phyloP scores from a whole-genome alignment of 2,888 invertebrate species.

The Drepanosiphum platanoidis region DNA sequence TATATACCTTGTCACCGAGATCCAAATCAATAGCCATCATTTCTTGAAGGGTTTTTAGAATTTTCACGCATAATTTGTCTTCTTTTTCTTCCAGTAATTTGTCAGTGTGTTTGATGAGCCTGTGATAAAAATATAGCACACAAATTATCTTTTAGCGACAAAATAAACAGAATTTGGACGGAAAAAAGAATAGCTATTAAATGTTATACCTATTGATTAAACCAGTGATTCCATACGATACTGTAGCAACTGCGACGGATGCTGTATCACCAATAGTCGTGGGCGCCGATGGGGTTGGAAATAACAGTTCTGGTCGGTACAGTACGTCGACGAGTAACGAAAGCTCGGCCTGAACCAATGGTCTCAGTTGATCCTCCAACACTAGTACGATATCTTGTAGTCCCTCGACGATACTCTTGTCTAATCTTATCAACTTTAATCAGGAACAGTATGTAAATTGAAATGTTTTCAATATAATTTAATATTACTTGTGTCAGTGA shows the following conservation, averaged over 20 bases:
- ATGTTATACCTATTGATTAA: conserved; percentile 78
- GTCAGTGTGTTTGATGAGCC: conserved; percentile 95
- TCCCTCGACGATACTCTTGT: conserved; percentile 94
- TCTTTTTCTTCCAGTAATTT: conserved; percentile 95
- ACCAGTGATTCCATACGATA: conserved; percentile 78
- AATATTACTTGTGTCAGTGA: not conserved
- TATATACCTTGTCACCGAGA: conserved; percentile 89
- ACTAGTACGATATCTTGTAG: conserved; percentile 93
- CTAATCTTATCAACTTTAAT: conserved; percentile 80
- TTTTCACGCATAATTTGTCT: conserved; percentile 95
- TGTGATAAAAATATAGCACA: conserved; percentile 67
- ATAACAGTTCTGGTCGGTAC: conserved; percentile 90
- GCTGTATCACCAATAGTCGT: conserved; percentile 71
- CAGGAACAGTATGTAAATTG: conserved; percentile 49
- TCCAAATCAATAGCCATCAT: conserved; percentile 98
- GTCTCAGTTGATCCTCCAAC: conserved; percentile 91
- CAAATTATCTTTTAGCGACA: not conserved
- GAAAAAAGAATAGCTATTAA: too few species aligned
- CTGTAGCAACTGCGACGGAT: conserved; percentile 81
- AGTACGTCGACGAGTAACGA: conserved; percentile 96
- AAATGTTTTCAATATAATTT: not conserved
- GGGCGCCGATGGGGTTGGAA: conserved; percentile 78
- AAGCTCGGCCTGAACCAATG: conserved; percentile 94
- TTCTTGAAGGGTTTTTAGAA: conserved; percentile 91
- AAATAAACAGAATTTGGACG: conserved; percentile 5